phyloP scores from a whole-genome alignment of 2,888 invertebrate species.

The Drosophila austrosaltans region DNA sequence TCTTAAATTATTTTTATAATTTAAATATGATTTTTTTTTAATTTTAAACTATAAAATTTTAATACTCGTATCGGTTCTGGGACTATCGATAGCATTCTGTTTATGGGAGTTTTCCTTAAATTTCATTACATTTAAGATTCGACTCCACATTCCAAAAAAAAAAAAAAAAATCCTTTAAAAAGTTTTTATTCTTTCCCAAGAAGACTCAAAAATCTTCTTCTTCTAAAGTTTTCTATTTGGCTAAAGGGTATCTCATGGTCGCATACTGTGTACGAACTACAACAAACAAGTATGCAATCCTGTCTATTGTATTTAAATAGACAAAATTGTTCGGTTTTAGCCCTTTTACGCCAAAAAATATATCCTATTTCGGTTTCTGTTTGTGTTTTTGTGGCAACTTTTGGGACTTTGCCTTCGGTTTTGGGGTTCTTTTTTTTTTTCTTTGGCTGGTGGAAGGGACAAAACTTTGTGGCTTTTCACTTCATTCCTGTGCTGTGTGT shows the following conservation, averaged over 20 bases:
- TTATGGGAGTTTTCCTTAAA: not conserved
- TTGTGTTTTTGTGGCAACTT: conserved; percentile 27
- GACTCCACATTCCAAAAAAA: not conserved
- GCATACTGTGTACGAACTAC: not conserved
- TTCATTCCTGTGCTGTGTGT: conserved; percentile 61
- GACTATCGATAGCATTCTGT: not conserved
- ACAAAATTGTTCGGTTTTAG: conserved; percentile 39
- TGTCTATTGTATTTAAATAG: conserved; percentile 31
- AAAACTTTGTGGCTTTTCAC: conserved; percentile 73
- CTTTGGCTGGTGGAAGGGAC: conserved; percentile 47
- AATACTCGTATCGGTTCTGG: not conserved
- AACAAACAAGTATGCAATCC: conserved; percentile 1
- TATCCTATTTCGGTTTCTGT: conserved; percentile 9
- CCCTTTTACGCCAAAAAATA: conserved; percentile 7
- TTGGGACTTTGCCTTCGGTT: conserved; percentile 10
- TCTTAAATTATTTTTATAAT: not conserved
- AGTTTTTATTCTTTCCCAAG: not conserved
- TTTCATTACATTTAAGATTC: not conserved
- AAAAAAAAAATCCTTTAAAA: too few relatives aligned
- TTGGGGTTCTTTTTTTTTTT: not conserved
- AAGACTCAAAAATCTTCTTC: not conserved
- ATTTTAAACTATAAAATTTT: not conserved
- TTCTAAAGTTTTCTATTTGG: not conserved
- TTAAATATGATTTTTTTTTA: too few relatives aligned
- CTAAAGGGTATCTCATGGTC: conserved; percentile 21